Evolutionary conservation across 2,888 invertebrate species (phyloP).

Genomic region (Itoplectis maculator): DNA sequence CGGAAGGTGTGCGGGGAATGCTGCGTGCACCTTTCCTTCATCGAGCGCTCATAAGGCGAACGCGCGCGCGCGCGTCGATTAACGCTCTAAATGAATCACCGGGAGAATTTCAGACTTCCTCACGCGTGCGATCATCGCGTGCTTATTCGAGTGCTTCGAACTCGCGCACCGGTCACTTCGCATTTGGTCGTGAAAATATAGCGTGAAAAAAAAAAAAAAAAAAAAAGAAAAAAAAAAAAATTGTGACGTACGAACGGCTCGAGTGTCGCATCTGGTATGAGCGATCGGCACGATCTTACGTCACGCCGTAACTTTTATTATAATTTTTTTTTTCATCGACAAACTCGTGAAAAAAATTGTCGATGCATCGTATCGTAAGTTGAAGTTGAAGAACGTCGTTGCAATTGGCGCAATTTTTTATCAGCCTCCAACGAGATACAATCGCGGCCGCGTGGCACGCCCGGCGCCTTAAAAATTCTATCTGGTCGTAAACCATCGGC

Average conservation of each 20-base stretch:
- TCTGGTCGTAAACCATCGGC: background rate
- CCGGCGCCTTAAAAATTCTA: background rate
- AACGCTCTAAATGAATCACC: conserved; percentile 66
- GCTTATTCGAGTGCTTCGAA: conserved; percentile 52
- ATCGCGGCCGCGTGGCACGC: background rate
- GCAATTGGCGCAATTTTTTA: too few species aligned
- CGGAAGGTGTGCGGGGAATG: conserved; percentile 46
- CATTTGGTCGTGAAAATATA: conserved; percentile 41
- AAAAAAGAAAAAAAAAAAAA: conserved; percentile 12
- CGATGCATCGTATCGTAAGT: too few species aligned
- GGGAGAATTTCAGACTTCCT: conserved; percentile 43
- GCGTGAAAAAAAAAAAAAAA: background rate
- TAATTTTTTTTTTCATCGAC: too few species aligned
- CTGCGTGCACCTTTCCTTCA: conserved; percentile 53
- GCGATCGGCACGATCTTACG: too few species aligned
- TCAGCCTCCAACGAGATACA: too few species aligned
- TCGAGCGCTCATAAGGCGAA: conserved; percentile 53
- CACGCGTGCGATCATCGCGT: background rate
- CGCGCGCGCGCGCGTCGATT: conserved; percentile 56
- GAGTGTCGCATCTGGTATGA: conserved; percentile 2
- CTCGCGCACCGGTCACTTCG: conserved; percentile 48
- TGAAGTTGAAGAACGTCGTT: too few species aligned
- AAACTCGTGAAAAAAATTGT: too few species aligned
- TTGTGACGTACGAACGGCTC: background rate
- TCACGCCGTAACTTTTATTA: too few species aligned